Evolutionary conservation across 1,140 invertebrate genomes (phyloP).

Genomic region (Brachionus rubens): DNA sequence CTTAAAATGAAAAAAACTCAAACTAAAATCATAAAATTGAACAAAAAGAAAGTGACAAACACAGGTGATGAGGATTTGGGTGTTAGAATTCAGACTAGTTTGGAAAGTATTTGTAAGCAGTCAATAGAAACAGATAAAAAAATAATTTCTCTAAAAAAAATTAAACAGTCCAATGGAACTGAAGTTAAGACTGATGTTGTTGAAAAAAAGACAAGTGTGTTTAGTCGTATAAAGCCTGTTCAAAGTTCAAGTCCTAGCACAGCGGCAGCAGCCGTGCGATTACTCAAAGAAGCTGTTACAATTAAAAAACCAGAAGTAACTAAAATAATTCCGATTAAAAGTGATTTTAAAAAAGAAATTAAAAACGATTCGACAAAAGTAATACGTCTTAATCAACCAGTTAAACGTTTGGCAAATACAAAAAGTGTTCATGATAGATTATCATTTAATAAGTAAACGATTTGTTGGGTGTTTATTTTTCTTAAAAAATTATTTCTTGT

Average conservation of each 20-base stretch:
- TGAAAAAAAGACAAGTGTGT: neutral
- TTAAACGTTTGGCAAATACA: neutral
- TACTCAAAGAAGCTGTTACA: conserved; percentile 3
- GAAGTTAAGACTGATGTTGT: neutral
- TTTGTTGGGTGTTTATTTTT: too few relatives aligned
- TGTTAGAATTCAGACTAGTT: too few relatives aligned
- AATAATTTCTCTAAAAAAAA: conserved; percentile 4
- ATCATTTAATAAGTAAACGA: conserved; percentile 15
- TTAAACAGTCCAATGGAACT: neutral
- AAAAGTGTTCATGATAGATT: conserved; percentile 23
- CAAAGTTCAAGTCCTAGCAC: neutral
- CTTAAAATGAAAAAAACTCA: neutral
- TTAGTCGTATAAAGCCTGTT: neutral
- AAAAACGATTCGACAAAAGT: neutral
- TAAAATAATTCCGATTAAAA: neutral
- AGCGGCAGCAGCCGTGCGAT: neutral
- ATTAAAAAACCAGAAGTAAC: neutral
- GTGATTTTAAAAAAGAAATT: neutral
- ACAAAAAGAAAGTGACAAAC: neutral
- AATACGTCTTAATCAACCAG: neutral
- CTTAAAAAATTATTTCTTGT: too few relatives aligned
- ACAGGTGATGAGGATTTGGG: neutral
- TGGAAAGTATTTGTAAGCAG: too few relatives aligned
- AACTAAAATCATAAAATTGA: neutral
- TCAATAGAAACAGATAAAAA: neutral